Conservation (phyloP, 2,113 vertebrate genomes). For the Cryptomyrus ogoouensis region DNA sequence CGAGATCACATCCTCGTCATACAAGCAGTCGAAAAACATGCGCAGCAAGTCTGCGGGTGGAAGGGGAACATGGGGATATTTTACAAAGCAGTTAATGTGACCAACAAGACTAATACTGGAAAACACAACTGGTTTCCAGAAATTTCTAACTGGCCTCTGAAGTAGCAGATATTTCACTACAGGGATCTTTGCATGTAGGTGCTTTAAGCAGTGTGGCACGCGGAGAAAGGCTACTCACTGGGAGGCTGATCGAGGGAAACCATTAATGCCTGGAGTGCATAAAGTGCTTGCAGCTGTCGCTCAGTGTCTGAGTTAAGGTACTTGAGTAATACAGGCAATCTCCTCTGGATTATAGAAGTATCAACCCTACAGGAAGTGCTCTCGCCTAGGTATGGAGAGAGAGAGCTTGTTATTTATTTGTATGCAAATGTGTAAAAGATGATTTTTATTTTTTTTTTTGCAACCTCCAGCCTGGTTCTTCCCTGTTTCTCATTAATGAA, state of each 20-base stretch:
- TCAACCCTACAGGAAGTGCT: conserved; percentile 85
- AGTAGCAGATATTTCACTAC: not conserved
- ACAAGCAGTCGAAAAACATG: conserved; percentile 98
- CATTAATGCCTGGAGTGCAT: conserved; percentile 96
- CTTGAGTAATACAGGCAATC: conserved; percentile 94
- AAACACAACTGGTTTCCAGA: not conserved
- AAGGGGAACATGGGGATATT: not conserved
- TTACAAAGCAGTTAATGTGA: not conserved
- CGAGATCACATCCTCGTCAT: conserved; percentile 95
- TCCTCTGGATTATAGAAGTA: conserved; percentile 86
- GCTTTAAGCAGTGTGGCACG: not conserved
- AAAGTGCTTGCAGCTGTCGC: conserved; percentile 99
- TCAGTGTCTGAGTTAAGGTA: conserved; percentile 97
- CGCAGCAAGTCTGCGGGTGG: conserved; percentile 75
- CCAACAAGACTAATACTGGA: not conserved
- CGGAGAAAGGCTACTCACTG: conserved; percentile 69
- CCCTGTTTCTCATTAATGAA: not conserved
- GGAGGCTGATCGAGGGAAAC: conserved; percentile 96
- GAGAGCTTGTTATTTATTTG: not conserved
- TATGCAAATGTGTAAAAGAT: no score
- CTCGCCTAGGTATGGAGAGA: conserved; percentile 62
- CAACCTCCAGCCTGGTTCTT: not conserved
- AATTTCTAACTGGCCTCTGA: not conserved
- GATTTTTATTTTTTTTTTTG: not conserved
- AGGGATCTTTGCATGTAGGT: not conserved